Conservation (phyloP, 2,797 vertebrate species). For the Chanos chanos region DNA sequence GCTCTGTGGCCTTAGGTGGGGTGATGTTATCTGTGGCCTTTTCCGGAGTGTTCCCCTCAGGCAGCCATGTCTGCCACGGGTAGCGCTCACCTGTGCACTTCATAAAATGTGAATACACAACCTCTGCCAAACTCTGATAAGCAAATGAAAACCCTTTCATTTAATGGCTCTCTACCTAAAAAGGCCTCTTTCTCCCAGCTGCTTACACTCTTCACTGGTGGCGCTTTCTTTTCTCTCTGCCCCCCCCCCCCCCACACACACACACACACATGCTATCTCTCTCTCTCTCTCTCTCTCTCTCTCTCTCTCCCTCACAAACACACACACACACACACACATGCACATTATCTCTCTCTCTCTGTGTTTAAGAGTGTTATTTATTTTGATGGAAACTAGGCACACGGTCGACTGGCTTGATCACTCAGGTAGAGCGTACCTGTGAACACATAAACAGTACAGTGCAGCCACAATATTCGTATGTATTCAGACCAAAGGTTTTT, state of each 20-base stretch:
- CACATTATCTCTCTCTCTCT: not conserved
- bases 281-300: not conserved
- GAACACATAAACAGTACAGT: too few species aligned
- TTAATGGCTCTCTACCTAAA: slow-evolving; percentile 59
- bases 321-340: not conserved
- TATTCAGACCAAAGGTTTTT: too few species aligned
- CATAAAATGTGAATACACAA: slow-evolving; percentile 21
- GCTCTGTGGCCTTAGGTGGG: not conserved
- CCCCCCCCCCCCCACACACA: slow-evolving; percentile 32
- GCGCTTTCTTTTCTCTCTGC: slow-evolving; percentile 5
- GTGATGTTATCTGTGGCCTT: not conserved
- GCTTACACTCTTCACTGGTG: slow-evolving; percentile 20
- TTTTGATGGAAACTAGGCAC: not conserved
- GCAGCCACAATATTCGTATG: too few species aligned
- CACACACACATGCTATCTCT: not conserved
- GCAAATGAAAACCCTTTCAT: slow-evolving; percentile 61
- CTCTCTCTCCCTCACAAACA: not conserved
- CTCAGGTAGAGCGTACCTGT: too few species aligned
- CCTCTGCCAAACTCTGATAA: slow-evolving; percentile 52
- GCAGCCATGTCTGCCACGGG: not conserved
- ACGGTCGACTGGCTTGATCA: too few species aligned
- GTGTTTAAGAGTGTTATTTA: not conserved
- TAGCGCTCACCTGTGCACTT: slow-evolving; percentile 15
- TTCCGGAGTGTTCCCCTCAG: not conserved
- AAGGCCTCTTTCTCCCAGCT: slow-evolving; percentile 48